Conservation (phyloP, 2,888 invertebrate species). For the Alentia gelatinosa region DNA sequence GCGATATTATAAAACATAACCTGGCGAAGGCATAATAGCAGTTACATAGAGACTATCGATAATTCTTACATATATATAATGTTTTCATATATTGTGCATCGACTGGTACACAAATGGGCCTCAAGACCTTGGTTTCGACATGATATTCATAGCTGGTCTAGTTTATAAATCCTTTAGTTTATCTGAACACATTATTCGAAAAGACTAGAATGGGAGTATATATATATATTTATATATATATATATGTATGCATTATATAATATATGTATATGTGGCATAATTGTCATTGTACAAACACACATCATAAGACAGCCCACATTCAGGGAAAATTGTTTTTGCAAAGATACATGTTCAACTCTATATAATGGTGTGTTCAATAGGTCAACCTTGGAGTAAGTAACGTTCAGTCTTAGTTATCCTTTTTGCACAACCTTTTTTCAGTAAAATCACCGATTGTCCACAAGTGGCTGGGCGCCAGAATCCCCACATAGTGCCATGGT, state of each 20-base stretch:
- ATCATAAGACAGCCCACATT: constrained; percentile 32
- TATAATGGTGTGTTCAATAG: constrained; percentile 13
- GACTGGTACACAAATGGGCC: constrained; percentile 1
- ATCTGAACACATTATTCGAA: constrained; percentile 41
- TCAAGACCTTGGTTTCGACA: constrained; percentile 41
- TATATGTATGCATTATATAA: too few relatives aligned
- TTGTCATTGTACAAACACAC: constrained; percentile 44
- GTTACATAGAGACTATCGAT: not conserved
- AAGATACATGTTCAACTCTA: constrained; percentile 51
- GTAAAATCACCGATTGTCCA: constrained; percentile 38
- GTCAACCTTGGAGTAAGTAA: not conserved
- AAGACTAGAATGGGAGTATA: not conserved
- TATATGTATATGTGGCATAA: constrained; percentile 32
- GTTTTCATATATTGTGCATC: not conserved
- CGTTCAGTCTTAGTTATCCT: constrained; percentile 14
- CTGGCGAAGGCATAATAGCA: not conserved
- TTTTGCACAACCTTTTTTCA: constrained; percentile 47
- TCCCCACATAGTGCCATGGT: constrained; percentile 28
- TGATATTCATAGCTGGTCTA: constrained; percentile 8
- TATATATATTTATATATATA: too few relatives aligned
- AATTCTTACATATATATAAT: not conserved
- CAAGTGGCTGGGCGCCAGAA: constrained; percentile 51
- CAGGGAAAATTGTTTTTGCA: constrained; percentile 52
- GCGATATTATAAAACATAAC: not conserved
- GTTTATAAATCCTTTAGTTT: constrained; percentile 2